A percentile compares a stretch with the other conserved stretches of the same genome.
Evolutionary conservation across 2,797 vertebrate genomes (phyloP).

Genomic region (Zenarchopterus dispar): DNA sequence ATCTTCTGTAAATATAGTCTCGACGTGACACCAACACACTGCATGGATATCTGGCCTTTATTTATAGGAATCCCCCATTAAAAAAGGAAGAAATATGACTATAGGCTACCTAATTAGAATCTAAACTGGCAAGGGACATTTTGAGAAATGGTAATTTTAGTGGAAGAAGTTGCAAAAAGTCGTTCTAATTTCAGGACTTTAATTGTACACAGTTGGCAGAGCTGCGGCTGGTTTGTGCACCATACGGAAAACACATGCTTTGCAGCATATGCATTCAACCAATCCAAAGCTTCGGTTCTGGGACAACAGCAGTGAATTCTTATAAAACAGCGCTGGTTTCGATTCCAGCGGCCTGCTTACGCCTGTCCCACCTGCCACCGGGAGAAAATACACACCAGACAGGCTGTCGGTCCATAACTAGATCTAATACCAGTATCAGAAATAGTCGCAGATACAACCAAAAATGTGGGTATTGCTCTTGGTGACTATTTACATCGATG

Average conservation of each 20-base stretch:
- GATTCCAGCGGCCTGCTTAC: too few relatives aligned
- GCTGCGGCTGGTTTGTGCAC: conserved; percentile 43
- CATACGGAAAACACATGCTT: conserved; percentile 35
- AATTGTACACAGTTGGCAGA: conserved; percentile 61
- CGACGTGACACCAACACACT: conserved; percentile 74
- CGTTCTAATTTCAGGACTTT: conserved; percentile 68
- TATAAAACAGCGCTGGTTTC: not conserved
- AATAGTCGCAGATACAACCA: too few relatives aligned
- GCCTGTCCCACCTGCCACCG: too few relatives aligned
- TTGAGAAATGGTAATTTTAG: conserved; percentile 70
- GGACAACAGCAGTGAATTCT: not conserved
- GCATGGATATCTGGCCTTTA: conserved; percentile 67
- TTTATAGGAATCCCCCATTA: conserved; percentile 76
- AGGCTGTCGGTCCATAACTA: too few relatives aligned
- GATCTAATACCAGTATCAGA: too few relatives aligned
- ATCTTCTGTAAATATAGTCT: conserved; percentile 77
- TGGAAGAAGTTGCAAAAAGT: conserved; percentile 48
- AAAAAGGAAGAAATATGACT: conserved; percentile 74
- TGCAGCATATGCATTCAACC: conserved; percentile 13
- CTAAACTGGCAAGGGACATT: conserved; percentile 61
- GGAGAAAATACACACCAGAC: too few relatives aligned
- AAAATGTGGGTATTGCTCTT: too few relatives aligned
- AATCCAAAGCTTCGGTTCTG: conserved; percentile 12
- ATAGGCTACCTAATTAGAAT: conserved; percentile 74
- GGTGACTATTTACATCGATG: too few relatives aligned